Evolutionary conservation across 1,140 invertebrate species (phyloP), one percentile per base, ranked within the genome.

Genomic region (Brachionus rotundiformis): DNA sequence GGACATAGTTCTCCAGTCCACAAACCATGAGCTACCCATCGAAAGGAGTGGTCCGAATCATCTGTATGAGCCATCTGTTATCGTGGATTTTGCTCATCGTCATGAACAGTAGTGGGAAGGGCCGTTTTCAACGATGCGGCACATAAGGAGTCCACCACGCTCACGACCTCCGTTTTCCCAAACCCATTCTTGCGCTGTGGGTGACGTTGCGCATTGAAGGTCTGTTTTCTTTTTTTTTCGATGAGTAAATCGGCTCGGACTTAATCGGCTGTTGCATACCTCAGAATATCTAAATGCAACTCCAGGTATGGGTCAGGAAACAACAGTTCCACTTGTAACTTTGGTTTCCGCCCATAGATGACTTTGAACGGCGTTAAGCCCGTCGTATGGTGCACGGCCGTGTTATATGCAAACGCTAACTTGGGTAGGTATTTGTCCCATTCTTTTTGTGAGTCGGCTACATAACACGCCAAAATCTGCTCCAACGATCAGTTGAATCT

Each of bases 401-500:
- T 65, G 13, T 65, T 65, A 16, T 31, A 36, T 5, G 61, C 61
- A 29, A 65, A 36, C 61, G 61, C 61, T 23, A 65, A 13, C 27
- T 31, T 29, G 10, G 61, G 61, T 65, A 65, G 33, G 33, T 36
- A 31, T 16, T 65, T 6, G 61, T 65, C 61, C 61, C 61, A 65
- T 3, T 65, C 16, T 13, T n/a, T 36, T 65, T 36, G 61, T 36
- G 27, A 36, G 10, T 65, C 61, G 11, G 27, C 27, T 2, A 31
- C 61, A 31, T 31, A 36, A 65, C 61, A 65, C 33, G 10, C 27
- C 33, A 65, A 36, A 0, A 65, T 65, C 16, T 65, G 27, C 16
- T 65, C 33, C 85, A 44, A 4, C 2, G 85, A 85, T 16, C 81
- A 16, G 71, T 86, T 86, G 25, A 86, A 83, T 33, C 85, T 81